These are phyloP conservation scores for Batillaria attramentaria DNA, from an alignment of 1,140 invertebrate genomes.

Conservation along the genomic window DNA sequence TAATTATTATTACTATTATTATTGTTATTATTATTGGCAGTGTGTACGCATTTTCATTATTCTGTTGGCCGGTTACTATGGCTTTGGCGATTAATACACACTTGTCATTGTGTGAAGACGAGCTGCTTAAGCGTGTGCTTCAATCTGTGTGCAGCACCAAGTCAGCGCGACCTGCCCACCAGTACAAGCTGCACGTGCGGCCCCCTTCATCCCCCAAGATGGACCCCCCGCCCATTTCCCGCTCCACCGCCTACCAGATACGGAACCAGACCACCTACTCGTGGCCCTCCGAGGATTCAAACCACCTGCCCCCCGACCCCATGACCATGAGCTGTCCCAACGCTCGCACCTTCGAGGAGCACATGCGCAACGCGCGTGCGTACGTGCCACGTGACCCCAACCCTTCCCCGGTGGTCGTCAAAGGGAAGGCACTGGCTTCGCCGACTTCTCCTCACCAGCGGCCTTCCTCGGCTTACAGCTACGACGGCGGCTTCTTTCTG, in stretches of 20 bases:
- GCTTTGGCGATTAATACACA: too few relatives aligned
- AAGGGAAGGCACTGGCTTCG: slow-evolving; percentile 20
- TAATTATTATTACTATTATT: neutral
- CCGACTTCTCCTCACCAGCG: slow-evolving; percentile 17
- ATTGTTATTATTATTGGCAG: neutral
- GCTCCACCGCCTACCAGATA: slow-evolving; percentile 23
- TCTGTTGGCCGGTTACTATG: too few relatives aligned
- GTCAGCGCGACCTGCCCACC: slow-evolving; percentile 10
- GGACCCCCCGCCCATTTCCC: slow-evolving; percentile 26
- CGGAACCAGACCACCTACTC: slow-evolving; percentile 37
- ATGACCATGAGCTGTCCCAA: slow-evolving; percentile 36
- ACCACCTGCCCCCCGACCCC: slow-evolving; percentile 1
- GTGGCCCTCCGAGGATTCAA: slow-evolving; percentile 19
- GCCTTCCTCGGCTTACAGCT: slow-evolving; percentile 39
- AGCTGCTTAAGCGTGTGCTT: neutral
- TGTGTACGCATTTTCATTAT: neutral
- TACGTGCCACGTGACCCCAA: slow-evolving; percentile 42
- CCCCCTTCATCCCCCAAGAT: slow-evolving; percentile 16
- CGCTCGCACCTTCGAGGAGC: slow-evolving; percentile 28
- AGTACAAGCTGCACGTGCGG: slow-evolving; percentile 4
- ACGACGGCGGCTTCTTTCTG: slow-evolving; percentile 48
- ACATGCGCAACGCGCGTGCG: slow-evolving; percentile 19
- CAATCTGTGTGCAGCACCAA: neutral
- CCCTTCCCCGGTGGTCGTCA: slow-evolving; percentile 34
- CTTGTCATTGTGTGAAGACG: too few relatives aligned